Evolutionary conservation across 2,888 invertebrate genomes (phyloP).

Genomic region (Graphium colonna): DNA sequence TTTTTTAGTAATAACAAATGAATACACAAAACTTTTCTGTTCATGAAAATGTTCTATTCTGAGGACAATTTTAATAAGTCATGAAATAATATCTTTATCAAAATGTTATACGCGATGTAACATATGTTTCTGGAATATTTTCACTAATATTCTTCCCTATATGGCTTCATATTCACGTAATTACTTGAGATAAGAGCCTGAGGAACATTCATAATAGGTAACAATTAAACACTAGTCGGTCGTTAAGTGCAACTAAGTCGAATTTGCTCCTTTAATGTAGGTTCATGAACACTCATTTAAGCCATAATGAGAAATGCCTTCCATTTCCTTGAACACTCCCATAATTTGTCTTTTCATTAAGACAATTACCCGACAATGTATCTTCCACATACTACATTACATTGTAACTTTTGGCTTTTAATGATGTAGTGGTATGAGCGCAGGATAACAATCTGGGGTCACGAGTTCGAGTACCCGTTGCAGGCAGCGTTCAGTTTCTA

Average conservation of each 20-base stretch:
- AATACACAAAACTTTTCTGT: no score
- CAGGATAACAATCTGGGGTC: neutral
- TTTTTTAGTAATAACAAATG: no score
- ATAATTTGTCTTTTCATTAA: constrained; percentile 14
- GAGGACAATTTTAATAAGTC: no score
- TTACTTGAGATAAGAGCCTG: neutral
- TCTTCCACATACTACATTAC: neutral
- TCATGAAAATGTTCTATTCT: no score
- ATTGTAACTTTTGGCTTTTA: neutral
- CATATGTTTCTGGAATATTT: no score
- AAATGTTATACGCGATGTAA: no score
- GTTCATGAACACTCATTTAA: constrained; percentile 14
- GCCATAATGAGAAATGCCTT: constrained; percentile 6
- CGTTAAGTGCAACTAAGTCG: constrained; percentile 2
- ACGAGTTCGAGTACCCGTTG: neutral
- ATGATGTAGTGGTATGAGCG: neutral
- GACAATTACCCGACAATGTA: constrained; percentile 14
- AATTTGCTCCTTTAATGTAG: constrained; percentile 2
- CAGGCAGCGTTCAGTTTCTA: no score
- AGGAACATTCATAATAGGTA: neutral
- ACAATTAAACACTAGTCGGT: constrained; percentile 6
- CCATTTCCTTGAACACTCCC: constrained; percentile 9
- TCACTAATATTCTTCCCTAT: no score
- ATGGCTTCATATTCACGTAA: neutral
- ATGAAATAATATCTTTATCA: no score